Base-by-base conservation (phyloP, 2,113 vertebrate genomes). In the Procavia capensis region DNA sequence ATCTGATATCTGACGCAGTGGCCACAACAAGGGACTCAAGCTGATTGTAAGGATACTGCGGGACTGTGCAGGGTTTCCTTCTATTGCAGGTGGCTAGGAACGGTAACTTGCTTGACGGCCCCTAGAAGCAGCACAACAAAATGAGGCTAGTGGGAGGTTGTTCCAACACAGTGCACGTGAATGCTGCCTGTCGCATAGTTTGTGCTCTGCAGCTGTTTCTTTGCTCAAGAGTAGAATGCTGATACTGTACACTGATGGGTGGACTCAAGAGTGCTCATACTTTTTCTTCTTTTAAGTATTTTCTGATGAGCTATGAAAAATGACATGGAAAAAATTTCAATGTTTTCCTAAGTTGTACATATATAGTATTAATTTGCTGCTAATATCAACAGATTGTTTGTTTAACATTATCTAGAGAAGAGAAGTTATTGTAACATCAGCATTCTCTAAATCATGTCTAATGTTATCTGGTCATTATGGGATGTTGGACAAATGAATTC, bases 151-250 rank as follows among this genome's bases (percentile, higher is more conserved):
- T 47, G 27, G 29, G 34, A 45, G n/a, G 19, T 31, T n/a, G 4
- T 36, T 9, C 9, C 29, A 72, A 66, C 16, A 20, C 2, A 36
- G 6, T 36, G 6, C 16, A 3, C n/a, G 1, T 41, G 50, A 54
- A 68, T 0, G 1, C 6, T 4, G 9, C 7, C 8, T 59, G 8
- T 4, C 20, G 11, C 19, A 39, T 25, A 14, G 3, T 25, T 47
- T n/a, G n/a, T 64, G 27, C 34, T 76, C 59, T 61, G 25, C 0
- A 29, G 22, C 22, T 20, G 8, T 75, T 92, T 61, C 27, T 22
- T 64, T 75, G 76, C 16, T 64, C 88, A 29, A 72, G 57, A 1
- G 1, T 61, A 50, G 36, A 41, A 10, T 9, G 9, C 39, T 45
- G 13, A 61, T 31, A 79, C 22, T 76, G 19, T 1, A 10, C 4